Evolutionary conservation across 1,140 invertebrate genomes (phyloP).

Genomic region (Anthonomus grandis): DNA sequence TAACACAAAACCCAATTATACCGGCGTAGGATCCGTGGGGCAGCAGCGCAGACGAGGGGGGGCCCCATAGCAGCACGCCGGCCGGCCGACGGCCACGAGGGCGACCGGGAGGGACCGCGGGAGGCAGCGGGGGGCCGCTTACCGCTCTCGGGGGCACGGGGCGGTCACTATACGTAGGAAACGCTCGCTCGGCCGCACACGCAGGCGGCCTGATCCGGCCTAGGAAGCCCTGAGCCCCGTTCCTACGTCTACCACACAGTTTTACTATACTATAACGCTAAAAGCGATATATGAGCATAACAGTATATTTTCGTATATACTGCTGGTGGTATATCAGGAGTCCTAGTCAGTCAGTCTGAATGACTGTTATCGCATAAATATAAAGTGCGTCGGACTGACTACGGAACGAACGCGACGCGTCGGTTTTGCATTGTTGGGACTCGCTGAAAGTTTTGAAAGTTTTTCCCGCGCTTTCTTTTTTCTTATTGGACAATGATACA

Average conservation of each 20-base stretch:
- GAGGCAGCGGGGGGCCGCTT: conserved; percentile 2
- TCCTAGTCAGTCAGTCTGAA: no score
- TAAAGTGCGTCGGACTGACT: no score
- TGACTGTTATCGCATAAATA: no score
- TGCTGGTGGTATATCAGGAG: no score
- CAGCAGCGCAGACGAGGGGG: conserved; percentile 3
- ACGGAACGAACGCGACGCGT: no score
- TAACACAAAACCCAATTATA: conserved; percentile 27
- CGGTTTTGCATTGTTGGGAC: no score
- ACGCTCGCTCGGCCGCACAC: conserved; percentile 46
- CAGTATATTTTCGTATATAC: conserved; percentile 25
- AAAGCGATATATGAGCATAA: conserved; percentile 28
- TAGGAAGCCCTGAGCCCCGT: no score
- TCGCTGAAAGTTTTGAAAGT: no score
- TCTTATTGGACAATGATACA: no score
- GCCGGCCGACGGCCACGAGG: conserved; percentile 37
- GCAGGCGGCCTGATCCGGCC: conserved; percentile 41
- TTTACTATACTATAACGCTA: no score
- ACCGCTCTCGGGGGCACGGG: conserved; percentile 32
- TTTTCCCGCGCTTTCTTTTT: conserved; percentile 8
- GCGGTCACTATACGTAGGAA: conserved; percentile 45
- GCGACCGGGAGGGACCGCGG: neutral
- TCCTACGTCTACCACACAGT: no score
- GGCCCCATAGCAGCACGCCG: neutral
- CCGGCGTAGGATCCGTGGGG: conserved; percentile 19